A percentile compares a stretch with the other conserved stretches of the same genome.
Evolutionary conservation across 1,140 invertebrate species (phyloP).

Genomic region (Tetragonula clypearis): DNA sequence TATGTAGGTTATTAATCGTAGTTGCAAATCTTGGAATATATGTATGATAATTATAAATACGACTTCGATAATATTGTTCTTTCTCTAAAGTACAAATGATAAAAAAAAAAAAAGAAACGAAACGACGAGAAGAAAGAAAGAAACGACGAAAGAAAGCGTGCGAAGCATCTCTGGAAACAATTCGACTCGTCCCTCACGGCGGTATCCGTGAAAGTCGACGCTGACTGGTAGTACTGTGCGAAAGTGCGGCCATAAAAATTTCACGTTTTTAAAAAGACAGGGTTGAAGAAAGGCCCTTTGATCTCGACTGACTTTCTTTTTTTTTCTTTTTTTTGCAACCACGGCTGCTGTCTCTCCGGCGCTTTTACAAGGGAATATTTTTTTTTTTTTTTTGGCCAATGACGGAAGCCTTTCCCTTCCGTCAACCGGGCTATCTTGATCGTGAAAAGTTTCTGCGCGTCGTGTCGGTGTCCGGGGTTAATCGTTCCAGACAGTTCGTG

Average conservation of each 20-base stretch:
- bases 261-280: slow-evolving; percentile 70
- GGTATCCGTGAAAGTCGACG: slow-evolving; percentile 22
- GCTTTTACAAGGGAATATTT: slow-evolving; percentile 48
- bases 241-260: slow-evolving; percentile 72
- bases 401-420: slow-evolving; percentile 65
- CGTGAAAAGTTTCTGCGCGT: slow-evolving; percentile 37
- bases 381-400: slow-evolving; percentile 64
- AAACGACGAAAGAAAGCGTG: not conserved
- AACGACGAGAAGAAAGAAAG: not conserved
- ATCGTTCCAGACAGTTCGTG: not conserved
- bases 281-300: slow-evolving; percentile 64
- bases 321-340: not conserved
- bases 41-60: not conserved
- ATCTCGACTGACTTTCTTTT: slow-evolving; percentile 54
- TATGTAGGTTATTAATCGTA: too few relatives aligned
- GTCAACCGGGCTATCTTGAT: slow-evolving; percentile 37
- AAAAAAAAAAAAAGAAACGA: not conserved
- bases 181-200: slow-evolving; percentile 35
- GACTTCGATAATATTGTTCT: too few relatives aligned
- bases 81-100: not conserved
- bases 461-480: slow-evolving; percentile 30
- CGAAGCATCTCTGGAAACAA: slow-evolving; percentile 35
- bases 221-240: slow-evolving; percentile 15
- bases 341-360: not conserved
- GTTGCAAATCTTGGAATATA: too few relatives aligned